Base-by-base conservation (phyloP, 2,888 invertebrate genomes). In the Clusia tigrina region DNA sequence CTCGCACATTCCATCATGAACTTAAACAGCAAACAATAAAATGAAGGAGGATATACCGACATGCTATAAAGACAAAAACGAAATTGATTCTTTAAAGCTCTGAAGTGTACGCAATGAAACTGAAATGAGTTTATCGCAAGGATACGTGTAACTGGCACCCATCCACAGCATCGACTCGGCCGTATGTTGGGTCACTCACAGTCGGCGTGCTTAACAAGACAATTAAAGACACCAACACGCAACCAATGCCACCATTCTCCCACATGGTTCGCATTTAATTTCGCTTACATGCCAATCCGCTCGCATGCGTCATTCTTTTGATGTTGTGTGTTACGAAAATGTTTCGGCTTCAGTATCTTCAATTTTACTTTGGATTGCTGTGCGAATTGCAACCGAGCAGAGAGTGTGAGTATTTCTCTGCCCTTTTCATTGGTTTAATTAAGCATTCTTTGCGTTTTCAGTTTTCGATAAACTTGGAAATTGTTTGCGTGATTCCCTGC, bases 51-150 rank as follows among this genome's bases (percentile, higher is more conserved):
- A 48, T 20, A 48, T 42, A 48, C 20, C 22, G 20, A 18, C 20
- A 48, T 9, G 20, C 22, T 5, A 48, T 59, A 37, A 53, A 60
- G 54, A 53, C 23, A 60, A 60, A 60, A 60, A 26, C 48, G 48
- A 60, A 60, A 60, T 60, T 60, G 59, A 60, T 54, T 60, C 59
- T 60, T 60, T 60, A 60, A 60, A 60, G 59, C 53, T 38, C 59
- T 60, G 46, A 54, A 54, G 59, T 53, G 59, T 46, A 46, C 15
- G 15, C 48, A 25, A 42, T 42, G 42, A 15, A 18, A 15, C 24
- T 53, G 26, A 22, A 24, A 5, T 12, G 25, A 23, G 20, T 15
- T 2, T 24, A 23, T 24, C 23, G 25, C 17, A 24, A 24, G 53
- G 26, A n/a, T 53, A 53, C 22, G 24, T 22, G 24, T 2, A 24